Conservation (phyloP, 2,888 invertebrate species). For the Idaea straminata region DNA sequence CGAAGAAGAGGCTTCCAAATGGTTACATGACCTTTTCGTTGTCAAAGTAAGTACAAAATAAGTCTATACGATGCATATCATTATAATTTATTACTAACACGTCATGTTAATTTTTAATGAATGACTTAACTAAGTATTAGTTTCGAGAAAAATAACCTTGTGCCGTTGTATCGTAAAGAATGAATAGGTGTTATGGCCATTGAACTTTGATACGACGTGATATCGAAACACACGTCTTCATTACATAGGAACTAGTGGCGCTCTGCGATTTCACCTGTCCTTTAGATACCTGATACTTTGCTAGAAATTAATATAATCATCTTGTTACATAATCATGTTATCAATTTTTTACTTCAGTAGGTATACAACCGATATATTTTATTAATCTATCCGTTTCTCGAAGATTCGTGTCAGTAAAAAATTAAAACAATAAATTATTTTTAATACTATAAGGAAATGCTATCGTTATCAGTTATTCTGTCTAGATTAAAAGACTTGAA, state of each 20-base stretch:
- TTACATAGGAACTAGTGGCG: neutral
- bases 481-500: neutral
- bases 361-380: neutral
- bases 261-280: neutral
- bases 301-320: too few species aligned
- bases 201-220: neutral
- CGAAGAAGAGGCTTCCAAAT: conserved; percentile 86
- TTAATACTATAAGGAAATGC: neutral
- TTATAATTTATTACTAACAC: neutral
- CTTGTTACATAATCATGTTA: too few species aligned
- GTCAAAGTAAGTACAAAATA: conserved; percentile 82
- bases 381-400: neutral
- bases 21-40: conserved; percentile 90
- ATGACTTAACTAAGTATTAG: neutral
- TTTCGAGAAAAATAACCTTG: conserved; percentile 1
- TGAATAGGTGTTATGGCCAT: neutral
- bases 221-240: neutral
- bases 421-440: neutral
- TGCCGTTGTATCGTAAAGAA: neutral
- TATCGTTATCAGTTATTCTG: conserved; percentile 10
- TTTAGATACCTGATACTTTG: neutral
- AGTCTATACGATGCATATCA: too few species aligned
- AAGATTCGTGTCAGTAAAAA: neutral
- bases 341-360: too few species aligned
- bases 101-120: neutral